Evolutionary conservation across 2,797 vertebrate genomes (phyloP).

Genomic region (Kryptopterus vitreolus): DNA sequence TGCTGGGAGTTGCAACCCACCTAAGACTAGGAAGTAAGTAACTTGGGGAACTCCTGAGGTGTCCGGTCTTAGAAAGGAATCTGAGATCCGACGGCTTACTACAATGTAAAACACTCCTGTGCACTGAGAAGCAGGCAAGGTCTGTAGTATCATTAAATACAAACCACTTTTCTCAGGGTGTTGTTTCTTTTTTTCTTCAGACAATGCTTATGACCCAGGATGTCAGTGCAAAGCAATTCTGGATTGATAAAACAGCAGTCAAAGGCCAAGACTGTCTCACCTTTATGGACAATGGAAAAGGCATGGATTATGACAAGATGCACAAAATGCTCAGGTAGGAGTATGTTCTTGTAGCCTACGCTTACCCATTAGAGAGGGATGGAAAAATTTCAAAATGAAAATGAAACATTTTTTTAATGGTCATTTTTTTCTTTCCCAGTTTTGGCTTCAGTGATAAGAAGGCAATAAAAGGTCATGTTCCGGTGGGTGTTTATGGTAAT

Average conservation of each 20-base stretch:
- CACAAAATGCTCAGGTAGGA: slow-evolving; percentile 94
- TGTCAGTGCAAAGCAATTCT: slow-evolving; percentile 89
- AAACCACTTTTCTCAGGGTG: neutral
- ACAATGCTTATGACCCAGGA: slow-evolving; percentile 97
- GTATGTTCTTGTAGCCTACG: neutral
- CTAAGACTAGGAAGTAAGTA: too few relatives aligned
- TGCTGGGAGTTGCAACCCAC: too few relatives aligned
- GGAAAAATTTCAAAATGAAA: too few relatives aligned
- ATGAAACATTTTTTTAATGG: neutral
- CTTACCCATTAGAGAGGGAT: too few relatives aligned
- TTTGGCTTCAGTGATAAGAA: slow-evolving; percentile 95
- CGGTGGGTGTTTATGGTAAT: slow-evolving; percentile 93
- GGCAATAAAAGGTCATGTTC: slow-evolving; percentile 75
- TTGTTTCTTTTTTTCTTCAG: slow-evolving; percentile 63
- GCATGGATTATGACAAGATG: slow-evolving; percentile 82
- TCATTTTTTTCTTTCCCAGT: slow-evolving; percentile 63
- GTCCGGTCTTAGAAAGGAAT: too few relatives aligned
- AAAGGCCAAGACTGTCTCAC: slow-evolving; percentile 77
- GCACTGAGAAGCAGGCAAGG: neutral
- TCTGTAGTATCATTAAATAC: neutral
- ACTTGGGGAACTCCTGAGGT: too few relatives aligned
- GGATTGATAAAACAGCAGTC: slow-evolving; percentile 90
- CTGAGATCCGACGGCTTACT: too few relatives aligned
- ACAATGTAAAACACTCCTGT: neutral
- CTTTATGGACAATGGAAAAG: slow-evolving; percentile 92